Conservation (phyloP, 2,888 invertebrate genomes). For the Molorchus minor region DNA sequence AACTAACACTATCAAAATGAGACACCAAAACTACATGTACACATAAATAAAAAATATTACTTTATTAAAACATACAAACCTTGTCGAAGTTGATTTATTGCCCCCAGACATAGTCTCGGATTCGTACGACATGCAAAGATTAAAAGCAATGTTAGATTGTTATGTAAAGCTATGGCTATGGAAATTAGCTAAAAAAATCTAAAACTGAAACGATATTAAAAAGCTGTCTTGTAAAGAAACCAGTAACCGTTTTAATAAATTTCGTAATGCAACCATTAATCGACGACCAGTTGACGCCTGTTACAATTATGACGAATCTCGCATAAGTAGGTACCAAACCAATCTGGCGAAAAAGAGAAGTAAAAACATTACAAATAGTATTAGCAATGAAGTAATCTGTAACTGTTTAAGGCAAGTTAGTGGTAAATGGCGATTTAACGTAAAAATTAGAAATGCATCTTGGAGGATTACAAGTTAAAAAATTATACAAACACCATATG, state of each 20-base stretch:
- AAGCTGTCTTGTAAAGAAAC: slow-evolving; percentile 12
- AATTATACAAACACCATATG: slow-evolving; percentile 8
- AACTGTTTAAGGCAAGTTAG: neutral
- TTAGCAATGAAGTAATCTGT: neutral
- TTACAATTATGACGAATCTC: neutral
- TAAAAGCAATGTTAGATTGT: slow-evolving; percentile 58
- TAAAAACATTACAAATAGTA: neutral
- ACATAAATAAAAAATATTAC: too few relatives aligned
- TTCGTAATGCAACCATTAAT: slow-evolving; percentile 9
- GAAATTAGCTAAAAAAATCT: slow-evolving; percentile 34
- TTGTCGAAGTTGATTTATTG: slow-evolving; percentile 66
- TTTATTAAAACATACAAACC: too few relatives aligned
- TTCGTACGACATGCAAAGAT: slow-evolving; percentile 77
- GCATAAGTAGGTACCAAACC: neutral
- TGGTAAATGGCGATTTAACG: neutral
- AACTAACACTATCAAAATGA: too few relatives aligned
- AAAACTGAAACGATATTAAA: slow-evolving; percentile 14
- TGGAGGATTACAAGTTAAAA: neutral
- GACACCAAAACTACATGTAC: too few relatives aligned
- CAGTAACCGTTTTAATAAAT: slow-evolving; percentile 18
- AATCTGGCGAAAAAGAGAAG: slow-evolving; percentile 18
- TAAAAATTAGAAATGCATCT: neutral
- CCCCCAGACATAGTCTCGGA: slow-evolving; percentile 74
- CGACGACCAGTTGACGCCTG: slow-evolving; percentile 5
- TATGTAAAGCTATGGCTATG: slow-evolving; percentile 32